These are phyloP conservation scores for Galerucella pusilla DNA, from an alignment of 2,888 invertebrate genomes.

Conservation along the genomic window DNA sequence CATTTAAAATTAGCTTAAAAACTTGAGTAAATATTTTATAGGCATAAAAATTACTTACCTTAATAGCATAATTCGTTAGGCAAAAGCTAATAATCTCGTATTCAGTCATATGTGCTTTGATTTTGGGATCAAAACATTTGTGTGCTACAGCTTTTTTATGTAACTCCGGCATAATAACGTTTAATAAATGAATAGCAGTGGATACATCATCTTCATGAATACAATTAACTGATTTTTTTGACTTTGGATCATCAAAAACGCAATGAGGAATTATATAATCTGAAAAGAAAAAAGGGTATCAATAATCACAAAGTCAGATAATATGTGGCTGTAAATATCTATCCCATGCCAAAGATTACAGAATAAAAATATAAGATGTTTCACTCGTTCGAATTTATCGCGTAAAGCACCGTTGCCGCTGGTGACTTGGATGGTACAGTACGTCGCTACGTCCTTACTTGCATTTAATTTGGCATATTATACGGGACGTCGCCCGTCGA, in stretches of 20 bases:
- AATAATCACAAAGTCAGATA: no score
- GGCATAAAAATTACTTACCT: constrained; percentile 55
- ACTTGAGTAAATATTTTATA: no score
- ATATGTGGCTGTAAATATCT: no score
- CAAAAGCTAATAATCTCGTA: constrained; percentile 72
- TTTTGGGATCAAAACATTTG: constrained; percentile 68
- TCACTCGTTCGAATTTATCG: no score
- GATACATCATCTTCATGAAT: constrained; percentile 72
- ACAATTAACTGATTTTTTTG: constrained; percentile 73
- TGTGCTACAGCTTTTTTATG: constrained; percentile 70
- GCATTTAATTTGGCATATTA: no score
- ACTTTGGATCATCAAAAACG: constrained; percentile 66
- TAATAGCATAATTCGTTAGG: constrained; percentile 62
- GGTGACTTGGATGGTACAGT: no score
- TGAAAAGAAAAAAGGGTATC: constrained; percentile 24
- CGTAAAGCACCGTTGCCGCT: no score
- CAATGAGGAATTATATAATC: constrained; percentile 67
- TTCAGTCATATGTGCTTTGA: constrained; percentile 72
- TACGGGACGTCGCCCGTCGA: no score
- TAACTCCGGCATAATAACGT: constrained; percentile 74
- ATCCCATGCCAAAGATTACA: no score
- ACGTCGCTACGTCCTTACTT: no score
- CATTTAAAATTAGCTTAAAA: neutral
- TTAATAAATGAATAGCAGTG: constrained; percentile 73
- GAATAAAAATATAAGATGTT: no score